Evolutionary conservation across 1,140 invertebrate species (phyloP).

Genomic region (Pogonus chalceus): DNA sequence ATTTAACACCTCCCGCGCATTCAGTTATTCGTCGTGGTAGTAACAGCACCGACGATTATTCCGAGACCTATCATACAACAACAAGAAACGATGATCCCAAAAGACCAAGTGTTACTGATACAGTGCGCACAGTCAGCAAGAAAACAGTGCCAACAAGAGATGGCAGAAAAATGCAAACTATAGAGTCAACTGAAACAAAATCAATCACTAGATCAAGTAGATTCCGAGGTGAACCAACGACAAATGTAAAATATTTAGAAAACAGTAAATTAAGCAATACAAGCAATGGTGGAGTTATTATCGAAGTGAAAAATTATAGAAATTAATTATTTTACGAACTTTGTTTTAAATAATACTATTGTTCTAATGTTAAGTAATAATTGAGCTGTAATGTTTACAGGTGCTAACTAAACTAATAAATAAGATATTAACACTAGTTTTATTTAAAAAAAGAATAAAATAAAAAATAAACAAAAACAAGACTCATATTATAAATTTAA

Average conservation of each 20-base stretch:
- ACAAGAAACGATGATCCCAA: conserved; percentile 51
- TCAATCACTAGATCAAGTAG: conserved; percentile 55
- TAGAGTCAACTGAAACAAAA: conserved; percentile 56
- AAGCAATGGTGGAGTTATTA: conserved; percentile 36
- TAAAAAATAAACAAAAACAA: not conserved
- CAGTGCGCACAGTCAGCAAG: conserved; percentile 53
- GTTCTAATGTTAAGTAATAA: no score
- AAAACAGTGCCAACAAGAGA: conserved; percentile 51
- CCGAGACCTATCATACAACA: conserved; percentile 55
- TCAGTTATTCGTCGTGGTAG: conserved; percentile 45
- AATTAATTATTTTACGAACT: conserved; percentile 19
- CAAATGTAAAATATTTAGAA: conserved; percentile 39
- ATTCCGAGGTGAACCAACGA: conserved; percentile 38
- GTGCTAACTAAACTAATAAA: not conserved
- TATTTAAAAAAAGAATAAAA: no score
- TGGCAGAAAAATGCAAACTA: conserved; percentile 46
- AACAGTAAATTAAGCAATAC: conserved; percentile 36
- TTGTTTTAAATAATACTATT: no score
- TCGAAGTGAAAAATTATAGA: conserved; percentile 37
- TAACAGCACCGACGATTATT: conserved; percentile 55
- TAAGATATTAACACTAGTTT: not conserved
- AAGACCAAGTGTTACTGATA: conserved; percentile 53
- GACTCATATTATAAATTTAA: not conserved
- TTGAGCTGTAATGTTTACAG: no score
- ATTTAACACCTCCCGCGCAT: conserved; percentile 20